A percentile compares a stretch with the other conserved stretches of the same genome.
Evolutionary conservation across 2,888 invertebrate genomes (phyloP).

Genomic region (Rhimphoctona megacephalus): DNA sequence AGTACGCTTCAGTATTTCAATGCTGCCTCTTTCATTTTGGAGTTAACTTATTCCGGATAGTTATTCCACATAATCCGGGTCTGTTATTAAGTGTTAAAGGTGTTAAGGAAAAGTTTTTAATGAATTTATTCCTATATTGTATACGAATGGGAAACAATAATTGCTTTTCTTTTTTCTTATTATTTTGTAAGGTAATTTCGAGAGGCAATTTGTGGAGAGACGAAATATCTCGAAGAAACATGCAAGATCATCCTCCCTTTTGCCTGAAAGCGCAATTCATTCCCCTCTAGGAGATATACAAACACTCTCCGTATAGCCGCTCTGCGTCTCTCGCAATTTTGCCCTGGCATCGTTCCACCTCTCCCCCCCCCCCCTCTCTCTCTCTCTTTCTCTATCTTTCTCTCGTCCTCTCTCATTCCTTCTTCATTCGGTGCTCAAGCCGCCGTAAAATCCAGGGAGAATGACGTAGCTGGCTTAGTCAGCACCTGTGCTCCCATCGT

Average conservation of each 20-base stretch:
- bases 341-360: constrained; percentile 47
- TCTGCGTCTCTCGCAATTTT: constrained; percentile 60
- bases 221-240: constrained; percentile 59
- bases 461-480: constrained; percentile 69
- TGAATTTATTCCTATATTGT: neutral
- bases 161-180: constrained; percentile 26
- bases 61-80: neutral
- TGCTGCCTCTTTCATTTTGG: neutral
- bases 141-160: constrained; percentile 26
- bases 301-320: constrained; percentile 78
- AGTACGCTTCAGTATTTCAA: neutral
- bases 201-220: constrained; percentile 46
- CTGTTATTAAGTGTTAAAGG: neutral
- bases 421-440: constrained; percentile 61
- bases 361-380: constrained; percentile 68
- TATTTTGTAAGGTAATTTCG: constrained; percentile 45
- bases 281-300: constrained; percentile 82
- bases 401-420: constrained; percentile 53
- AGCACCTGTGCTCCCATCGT: constrained; percentile 65
- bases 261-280: constrained; percentile 63
- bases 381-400: constrained; percentile 65
- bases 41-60: neutral
- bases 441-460: constrained; percentile 66
- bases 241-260: constrained; percentile 62
- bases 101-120: neutral